Evolutionary conservation across 2,113 vertebrate species (phyloP).

Genomic region (Seriola aureovittata): DNA sequence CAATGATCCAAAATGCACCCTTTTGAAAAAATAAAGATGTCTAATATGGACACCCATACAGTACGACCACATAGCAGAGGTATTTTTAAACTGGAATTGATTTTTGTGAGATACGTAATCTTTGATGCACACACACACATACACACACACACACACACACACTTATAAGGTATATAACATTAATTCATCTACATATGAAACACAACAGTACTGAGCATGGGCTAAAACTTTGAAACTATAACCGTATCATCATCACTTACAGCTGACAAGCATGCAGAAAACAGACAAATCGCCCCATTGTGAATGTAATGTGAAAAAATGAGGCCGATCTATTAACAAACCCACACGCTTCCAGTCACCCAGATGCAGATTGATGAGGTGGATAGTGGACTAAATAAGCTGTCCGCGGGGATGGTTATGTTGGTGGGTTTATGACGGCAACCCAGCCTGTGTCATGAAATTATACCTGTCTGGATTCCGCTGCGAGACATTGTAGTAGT

Average conservation of each 20-base stretch:
- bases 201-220: neutral
- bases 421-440: slow-evolving; percentile 9
- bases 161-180: neutral
- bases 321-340: slow-evolving; percentile 49
- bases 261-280: slow-evolving; percentile 24
- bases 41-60: slow-evolving; percentile 22
- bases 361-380: slow-evolving; percentile 67
- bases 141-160: slow-evolving; percentile 24
- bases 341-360: slow-evolving; percentile 33
- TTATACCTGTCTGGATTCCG: slow-evolving; percentile 32
- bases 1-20: slow-evolving; percentile 63
- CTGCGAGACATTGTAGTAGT: slow-evolving; percentile 32
- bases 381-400: slow-evolving; percentile 47
- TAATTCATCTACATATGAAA: neutral
- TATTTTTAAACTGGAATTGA: slow-evolving; percentile 56
- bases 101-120: slow-evolving; percentile 1
- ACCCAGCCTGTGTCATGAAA: slow-evolving; percentile 41
- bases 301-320: slow-evolving; percentile 49
- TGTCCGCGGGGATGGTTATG: slow-evolving; percentile 13
- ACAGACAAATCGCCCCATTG: slow-evolving; percentile 45
- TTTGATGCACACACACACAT: neutral
- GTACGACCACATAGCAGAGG: slow-evolving; percentile 9
- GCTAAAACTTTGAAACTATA: neutral
- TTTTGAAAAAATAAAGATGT: slow-evolving; percentile 47
- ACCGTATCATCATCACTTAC: slow-evolving; percentile 14